Base-by-base conservation (phyloP, 2,797 vertebrate species). In the Fistularia tabacaria region DNA sequence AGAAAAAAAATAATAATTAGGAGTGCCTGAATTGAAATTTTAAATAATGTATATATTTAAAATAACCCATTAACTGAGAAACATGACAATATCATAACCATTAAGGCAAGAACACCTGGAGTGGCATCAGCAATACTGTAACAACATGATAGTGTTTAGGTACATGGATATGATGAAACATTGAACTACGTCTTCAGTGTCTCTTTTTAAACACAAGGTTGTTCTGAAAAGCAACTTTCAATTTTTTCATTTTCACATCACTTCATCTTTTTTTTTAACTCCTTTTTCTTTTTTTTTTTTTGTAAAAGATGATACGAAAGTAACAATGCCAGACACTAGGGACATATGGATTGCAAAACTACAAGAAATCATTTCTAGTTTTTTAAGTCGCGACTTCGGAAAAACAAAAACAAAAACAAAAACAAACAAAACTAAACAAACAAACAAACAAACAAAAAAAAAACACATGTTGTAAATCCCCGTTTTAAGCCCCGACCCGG, bases 91-190 rank as follows among this genome's bases (percentile, higher is more conserved):
- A 91, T 93, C 90, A 93, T 93, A 94, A 96, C 93, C 94, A 92
- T 98, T 97, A 98, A 98, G 95, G 97, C 96, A 98, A 96, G 92
- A 95, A 91, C 93, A 96, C 92, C 94, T 92, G 95, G 94, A 93
- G 93, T 92, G 93, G 92, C 86, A 89, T 94, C 91, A 88, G 92
- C 90, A 87, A 88, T 89, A 93, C 87, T 90, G 86, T 86, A 87
- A 90, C 85, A 86, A 85, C 78, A 88, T 86, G 84, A 80, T 80
- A 86, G 82, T 84, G 82, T 85, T 84, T 77, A 87, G 87, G 86
- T 88, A 89, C 87, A 90, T 88, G 88, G 81, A 88, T 83, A 87
- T 89, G 83, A 83, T 83, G 86, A 88, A 86, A 90, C 89, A 90
- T 84, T 89, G 77, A 89, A 88, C 85, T 83, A 87, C 76, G 82